Base-by-base conservation (phyloP, 2,888 invertebrate genomes). In the Uropetala carovei region DNA sequence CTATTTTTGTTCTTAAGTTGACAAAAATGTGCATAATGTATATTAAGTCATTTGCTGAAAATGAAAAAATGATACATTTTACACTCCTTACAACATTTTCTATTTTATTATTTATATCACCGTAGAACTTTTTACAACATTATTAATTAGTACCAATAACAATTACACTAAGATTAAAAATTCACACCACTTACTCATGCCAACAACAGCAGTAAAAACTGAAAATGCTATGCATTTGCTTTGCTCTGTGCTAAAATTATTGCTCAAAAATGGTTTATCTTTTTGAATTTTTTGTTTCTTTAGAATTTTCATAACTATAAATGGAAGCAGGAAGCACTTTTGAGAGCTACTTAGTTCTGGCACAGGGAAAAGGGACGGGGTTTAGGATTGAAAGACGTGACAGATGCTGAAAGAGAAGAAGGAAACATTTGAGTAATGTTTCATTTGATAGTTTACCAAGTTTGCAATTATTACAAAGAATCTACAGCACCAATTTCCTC, bases 331-430 rank as follows among this genome's bases (percentile, higher is more conserved):
- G 11, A 93, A 92, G 91, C 92, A 93, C 93, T 93, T 93, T 93
- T 94, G 94, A 94, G 94, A 94, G 94, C 94, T 94, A 94, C 93
- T 92, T 64, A 92, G 86, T 92, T 84, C 27, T 89, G 56, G 95
- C 95, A 94, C 96, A 92, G 95, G 95, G 96, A 96, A 94, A 96
- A 96, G 93, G 96, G 96, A 95, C 96, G 95, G 94, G 96, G 96
- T 95, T 96, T 96, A 94, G 96, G 95, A 95, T 96, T 96, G 95
- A 96, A 96, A 95, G 96, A 95, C 94, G 95, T 95, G 95, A 95
- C 9, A 60, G 60, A 95, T 95, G 96, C 96, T 96, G 96, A 95
- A 96, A 93, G 92, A 83, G 86, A 96, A 95, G 94, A 95, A 94
- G 93, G 93, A 93, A 94, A 93, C 93, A 93, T 5, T 94, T 89